phyloP scores from a whole-genome alignment of 2,888 invertebrate genomes.

The Trypoxylon attenuatum region DNA sequence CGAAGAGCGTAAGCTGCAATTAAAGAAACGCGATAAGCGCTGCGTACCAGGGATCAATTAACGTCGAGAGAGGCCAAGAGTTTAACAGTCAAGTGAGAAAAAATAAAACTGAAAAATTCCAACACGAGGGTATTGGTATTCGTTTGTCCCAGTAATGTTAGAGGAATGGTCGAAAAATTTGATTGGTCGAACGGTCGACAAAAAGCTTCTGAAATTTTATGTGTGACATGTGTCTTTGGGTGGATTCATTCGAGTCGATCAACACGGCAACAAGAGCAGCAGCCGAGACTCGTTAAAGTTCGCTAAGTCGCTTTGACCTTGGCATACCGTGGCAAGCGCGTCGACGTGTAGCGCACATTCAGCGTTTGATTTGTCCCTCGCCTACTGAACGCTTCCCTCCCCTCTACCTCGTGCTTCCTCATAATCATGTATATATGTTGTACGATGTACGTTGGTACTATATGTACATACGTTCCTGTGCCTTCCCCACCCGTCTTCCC shows the following conservation, averaged over 20 bases:
- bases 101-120: too few species aligned
- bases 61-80: too few species aligned
- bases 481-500: constrained; percentile 14
- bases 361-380: constrained; percentile 49
- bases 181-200: too few species aligned
- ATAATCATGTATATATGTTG: constrained; percentile 38
- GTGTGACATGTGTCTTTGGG: constrained; percentile 3
- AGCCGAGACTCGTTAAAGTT: constrained; percentile 36
- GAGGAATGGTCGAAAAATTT: too few species aligned
- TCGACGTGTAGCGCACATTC: constrained; percentile 53
- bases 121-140: too few species aligned
- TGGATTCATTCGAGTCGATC: constrained; percentile 2
- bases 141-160: too few species aligned
- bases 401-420: constrained; percentile 6
- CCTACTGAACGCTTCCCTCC: constrained; percentile 1
- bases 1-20: too few species aligned
- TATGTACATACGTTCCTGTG: constrained; percentile 42
- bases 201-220: too few species aligned
- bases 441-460: too few species aligned
- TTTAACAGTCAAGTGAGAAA: too few species aligned
- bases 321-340: constrained; percentile 51
- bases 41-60: too few species aligned
- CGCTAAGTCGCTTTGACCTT: constrained; percentile 51
- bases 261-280: neutral
- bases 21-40: too few species aligned